Evolutionary conservation across 2,797 vertebrate species (phyloP), one percentile per base, ranked within the genome.

Genomic region (Vultur gryphus): DNA sequence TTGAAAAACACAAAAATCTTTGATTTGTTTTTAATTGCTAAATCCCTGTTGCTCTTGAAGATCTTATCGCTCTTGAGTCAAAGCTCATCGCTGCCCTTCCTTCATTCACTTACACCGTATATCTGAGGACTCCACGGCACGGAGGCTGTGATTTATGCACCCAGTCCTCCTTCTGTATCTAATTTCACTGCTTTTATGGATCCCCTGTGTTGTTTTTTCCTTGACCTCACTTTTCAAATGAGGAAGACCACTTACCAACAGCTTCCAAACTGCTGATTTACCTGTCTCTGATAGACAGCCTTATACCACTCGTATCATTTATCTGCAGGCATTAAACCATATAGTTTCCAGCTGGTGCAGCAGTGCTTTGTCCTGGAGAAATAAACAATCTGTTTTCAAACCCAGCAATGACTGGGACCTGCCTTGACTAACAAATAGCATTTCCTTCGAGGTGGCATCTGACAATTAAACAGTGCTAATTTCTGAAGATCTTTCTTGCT

Each of bases 281-380:
- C 21, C 62, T 44, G 41, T 49, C 65, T 69, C 58, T 79, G 58
- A 72, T 41, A 96, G 76, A 79, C 90, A 92, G 80, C 67, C 87
- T 72, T 79, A 44, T 44, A 58, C 31, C 70, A 29, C 62, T 62
- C n/a, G 0, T n/a, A 62, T 69, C 86, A n/a, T 84, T 84, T 69
- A 91, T 93, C 84, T 91, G 93, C 94, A 92, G 79, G 77, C 92
- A 79, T 67, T 37, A 95, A 95, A 87, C 77, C 90, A 44, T 4
- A 14, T 3, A 79, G 84, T 15, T 66, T 72, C 92, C 90, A 95
- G 94, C 88, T 96, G 94, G 16, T 90, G 90, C 90, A 79, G 88
- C 43, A 71, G 58, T n/a, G 20, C 77, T 93, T 69, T 72, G 83
- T 84, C 88, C 86, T 52, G 15, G 31, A 87, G 86, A 95, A 92